A percentile compares a stretch with the other conserved stretches of the same genome.
Conservation (phyloP, 2,888 invertebrate species). For the Creontiades dilutus region DNA sequence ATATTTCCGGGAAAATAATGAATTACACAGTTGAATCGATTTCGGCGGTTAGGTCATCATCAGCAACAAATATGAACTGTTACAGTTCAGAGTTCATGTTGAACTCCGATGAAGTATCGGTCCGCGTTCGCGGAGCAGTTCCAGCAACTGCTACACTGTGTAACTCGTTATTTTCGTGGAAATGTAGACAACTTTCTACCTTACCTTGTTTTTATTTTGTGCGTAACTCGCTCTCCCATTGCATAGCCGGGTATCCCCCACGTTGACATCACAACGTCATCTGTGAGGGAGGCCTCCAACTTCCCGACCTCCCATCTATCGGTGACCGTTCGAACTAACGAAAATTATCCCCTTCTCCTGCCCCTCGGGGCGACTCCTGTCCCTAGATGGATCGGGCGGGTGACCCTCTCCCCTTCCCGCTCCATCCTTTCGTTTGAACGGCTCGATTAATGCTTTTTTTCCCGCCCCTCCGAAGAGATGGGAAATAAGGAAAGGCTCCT, state of each 20-base stretch:
- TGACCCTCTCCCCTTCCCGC: not conserved
- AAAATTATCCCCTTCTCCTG: not conserved
- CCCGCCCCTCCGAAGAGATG: conserved; percentile 27
- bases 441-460: conserved; percentile 25
- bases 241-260: not conserved
- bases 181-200: too few relatives aligned
- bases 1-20: too few relatives aligned
- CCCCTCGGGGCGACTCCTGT: not conserved
- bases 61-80: too few relatives aligned
- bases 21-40: too few relatives aligned
- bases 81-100: too few relatives aligned
- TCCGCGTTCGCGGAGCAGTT: too few relatives aligned
- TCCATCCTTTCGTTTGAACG: conserved; percentile 12
- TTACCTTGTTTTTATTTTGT: not conserved
- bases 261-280: conserved; percentile 6
- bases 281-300: not conserved
- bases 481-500: conserved; percentile 46
- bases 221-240: not conserved
- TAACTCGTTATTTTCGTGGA: too few relatives aligned
- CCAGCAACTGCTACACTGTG: too few relatives aligned
- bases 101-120: too few relatives aligned
- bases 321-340: conserved; percentile 35
- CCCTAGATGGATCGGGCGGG: not conserved
- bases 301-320: conserved; percentile 38
- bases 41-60: too few relatives aligned